These are phyloP conservation scores for Antechinus stuartii DNA, from an alignment of 2,113 vertebrate genomes.

Conservation along the genomic window DNA sequence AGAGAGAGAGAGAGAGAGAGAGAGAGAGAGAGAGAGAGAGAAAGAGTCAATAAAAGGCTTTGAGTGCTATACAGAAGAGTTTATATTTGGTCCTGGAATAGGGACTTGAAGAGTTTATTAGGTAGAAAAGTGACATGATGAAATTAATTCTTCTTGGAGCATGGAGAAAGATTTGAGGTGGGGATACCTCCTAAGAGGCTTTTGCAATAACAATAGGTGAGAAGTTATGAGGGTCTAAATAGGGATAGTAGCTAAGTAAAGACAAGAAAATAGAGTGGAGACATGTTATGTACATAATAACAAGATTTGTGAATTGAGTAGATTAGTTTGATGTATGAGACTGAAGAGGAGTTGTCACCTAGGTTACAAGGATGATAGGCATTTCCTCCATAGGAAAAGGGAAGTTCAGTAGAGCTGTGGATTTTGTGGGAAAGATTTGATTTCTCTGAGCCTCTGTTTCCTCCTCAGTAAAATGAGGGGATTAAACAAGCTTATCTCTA, in stretches of 20 bases:
- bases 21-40: too few relatives aligned
- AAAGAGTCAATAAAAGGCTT: neutral
- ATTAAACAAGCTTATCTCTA: neutral
- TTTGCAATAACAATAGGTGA: neutral
- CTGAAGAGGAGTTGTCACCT: neutral
- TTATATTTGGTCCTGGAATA: neutral
- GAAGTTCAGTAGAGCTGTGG: neutral
- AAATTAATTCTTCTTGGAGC: neutral
- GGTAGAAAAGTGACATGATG: neutral
- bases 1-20: too few relatives aligned
- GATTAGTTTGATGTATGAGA: neutral
- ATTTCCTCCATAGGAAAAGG: neutral
- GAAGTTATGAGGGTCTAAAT: neutral
- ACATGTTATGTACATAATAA: neutral
- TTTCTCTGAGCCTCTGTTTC: neutral
- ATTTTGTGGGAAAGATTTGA: neutral
- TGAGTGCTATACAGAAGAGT: neutral
- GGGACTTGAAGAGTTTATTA: neutral
- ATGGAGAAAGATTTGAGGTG: neutral
- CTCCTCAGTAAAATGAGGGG: neutral
- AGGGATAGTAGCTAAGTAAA: neutral
- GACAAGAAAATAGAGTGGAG: neutral
- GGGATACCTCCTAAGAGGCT: neutral
- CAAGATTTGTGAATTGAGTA: neutral
- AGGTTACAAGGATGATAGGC: neutral